Evolutionary conservation across 1,140 invertebrate genomes (phyloP).

Genomic region (Mamestra configurata): DNA sequence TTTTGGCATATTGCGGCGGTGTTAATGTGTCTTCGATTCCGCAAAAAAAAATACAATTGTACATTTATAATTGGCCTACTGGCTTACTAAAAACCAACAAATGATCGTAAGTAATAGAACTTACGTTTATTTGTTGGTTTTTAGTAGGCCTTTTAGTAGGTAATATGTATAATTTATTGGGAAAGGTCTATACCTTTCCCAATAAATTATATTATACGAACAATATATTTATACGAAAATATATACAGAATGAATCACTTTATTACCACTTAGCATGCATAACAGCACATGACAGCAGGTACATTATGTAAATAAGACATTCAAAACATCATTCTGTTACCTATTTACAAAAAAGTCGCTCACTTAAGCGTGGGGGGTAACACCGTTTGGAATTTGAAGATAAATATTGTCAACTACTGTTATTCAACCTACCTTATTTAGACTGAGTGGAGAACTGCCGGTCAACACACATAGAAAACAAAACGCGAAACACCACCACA

Average conservation of each 20-base stretch:
- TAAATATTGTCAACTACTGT: slow-evolving; percentile 32
- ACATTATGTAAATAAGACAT: slow-evolving; percentile 26
- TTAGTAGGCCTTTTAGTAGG: too few species aligned
- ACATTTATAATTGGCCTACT: too few species aligned
- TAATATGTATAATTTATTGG: too few species aligned
- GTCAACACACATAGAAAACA: slow-evolving; percentile 48
- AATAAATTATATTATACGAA: background rate
- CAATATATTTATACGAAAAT: background rate
- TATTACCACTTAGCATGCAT: slow-evolving; percentile 16
- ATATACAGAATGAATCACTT: slow-evolving; percentile 12
- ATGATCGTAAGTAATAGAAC: too few species aligned
- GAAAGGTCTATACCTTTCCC: too few species aligned
- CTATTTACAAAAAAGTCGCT: slow-evolving; percentile 32
- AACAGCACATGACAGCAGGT: background rate
- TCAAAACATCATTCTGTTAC: background rate
- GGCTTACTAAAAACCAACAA: too few species aligned
- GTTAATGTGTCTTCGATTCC: too few species aligned
- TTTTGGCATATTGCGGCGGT: too few species aligned
- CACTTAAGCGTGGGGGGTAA: background rate
- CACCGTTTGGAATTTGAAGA: slow-evolving; percentile 17
- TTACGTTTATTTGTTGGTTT: too few species aligned
- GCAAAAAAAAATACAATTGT: too few species aligned
- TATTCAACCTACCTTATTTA: slow-evolving; percentile 55
- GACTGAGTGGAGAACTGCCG: slow-evolving; percentile 32
- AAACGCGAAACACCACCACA: slow-evolving; percentile 57